These are phyloP conservation scores for Gymnocypris eckloni DNA, from an alignment of 2,797 vertebrate genomes.

Conservation along the genomic window DNA sequence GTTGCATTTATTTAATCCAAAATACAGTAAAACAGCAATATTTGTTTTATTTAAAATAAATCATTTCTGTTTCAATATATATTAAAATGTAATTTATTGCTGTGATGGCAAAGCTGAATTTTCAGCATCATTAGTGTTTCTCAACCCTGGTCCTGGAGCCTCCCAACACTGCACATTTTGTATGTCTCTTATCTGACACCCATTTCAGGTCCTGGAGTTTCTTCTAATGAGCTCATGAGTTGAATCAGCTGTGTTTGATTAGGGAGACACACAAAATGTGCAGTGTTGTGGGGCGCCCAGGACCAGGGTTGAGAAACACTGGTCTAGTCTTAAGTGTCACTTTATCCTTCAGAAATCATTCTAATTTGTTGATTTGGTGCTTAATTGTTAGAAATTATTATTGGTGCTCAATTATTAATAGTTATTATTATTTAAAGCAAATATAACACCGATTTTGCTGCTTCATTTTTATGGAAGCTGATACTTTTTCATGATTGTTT, in stretches of 20 bases:
- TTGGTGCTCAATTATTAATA: neutral
- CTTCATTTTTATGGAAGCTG: neutral
- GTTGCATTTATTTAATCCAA: neutral
- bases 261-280: too few relatives aligned
- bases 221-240: too few relatives aligned
- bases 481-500: neutral
- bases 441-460: neutral
- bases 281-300: too few relatives aligned
- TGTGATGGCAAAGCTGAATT: neutral
- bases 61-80: neutral
- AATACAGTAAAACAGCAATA: neutral
- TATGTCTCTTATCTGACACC: too few relatives aligned
- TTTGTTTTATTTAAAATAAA: neutral
- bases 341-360: neutral
- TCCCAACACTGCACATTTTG: too few relatives aligned
- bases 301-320: too few relatives aligned
- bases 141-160: too few relatives aligned
- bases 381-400: neutral
- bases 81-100: neutral
- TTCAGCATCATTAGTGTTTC: neutral
- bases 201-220: too few relatives aligned
- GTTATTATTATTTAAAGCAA: neutral
- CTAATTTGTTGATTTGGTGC: neutral
- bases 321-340: too few relatives aligned
- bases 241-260: too few relatives aligned